Base-by-base conservation (phyloP, 2,888 invertebrate genomes). In the Podotricha telesiphe region DNA sequence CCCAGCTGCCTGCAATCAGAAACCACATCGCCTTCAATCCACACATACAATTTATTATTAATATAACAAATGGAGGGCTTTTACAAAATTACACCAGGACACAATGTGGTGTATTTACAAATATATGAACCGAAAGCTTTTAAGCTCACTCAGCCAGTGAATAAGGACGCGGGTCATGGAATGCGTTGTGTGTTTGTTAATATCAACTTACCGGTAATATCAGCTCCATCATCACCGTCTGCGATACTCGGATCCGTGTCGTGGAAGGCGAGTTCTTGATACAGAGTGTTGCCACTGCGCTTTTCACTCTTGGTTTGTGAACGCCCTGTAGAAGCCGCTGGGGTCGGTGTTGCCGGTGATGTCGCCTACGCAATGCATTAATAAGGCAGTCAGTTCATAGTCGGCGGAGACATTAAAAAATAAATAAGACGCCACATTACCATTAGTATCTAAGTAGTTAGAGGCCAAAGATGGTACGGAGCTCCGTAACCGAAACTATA, bases 241-340 rank as follows among this genome's bases (percentile, higher is more conserved):
- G 95, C 96, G 58, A 96, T 95, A 86, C 96, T 98, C 71, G 97
- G 96, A 74, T 97, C 95, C 42, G 97, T 96, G 87, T 98, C 98
- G 70, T 91, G 97, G 91, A 98, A 98, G 79, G 98, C 97, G 56
- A 99, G 94, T 88, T 99, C 99, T 91, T 98, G 98, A 86, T 98
- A 98, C 69, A 98, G 91, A 0, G 97, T 98, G 86, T 98, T 98
- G 17, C 95, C 97, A 84, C 97, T 97, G 76, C 98, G 94, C 85
- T 97, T 97, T 86, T 98, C 98, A 82, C 96, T 96, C 85, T 95
- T 96, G 45, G 96, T 96, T 82, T 96, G 96, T 65, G 96, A 92
- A 76, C 87, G 90, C 69, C 93, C 86, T 1, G 80, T 83, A 20
- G 17, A 40, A 0, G 7, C 40, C 34, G 48, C 63, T 3, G 22